Evolutionary conservation across 2,888 invertebrate species (phyloP).

Genomic region (Calephelis perditalis): DNA sequence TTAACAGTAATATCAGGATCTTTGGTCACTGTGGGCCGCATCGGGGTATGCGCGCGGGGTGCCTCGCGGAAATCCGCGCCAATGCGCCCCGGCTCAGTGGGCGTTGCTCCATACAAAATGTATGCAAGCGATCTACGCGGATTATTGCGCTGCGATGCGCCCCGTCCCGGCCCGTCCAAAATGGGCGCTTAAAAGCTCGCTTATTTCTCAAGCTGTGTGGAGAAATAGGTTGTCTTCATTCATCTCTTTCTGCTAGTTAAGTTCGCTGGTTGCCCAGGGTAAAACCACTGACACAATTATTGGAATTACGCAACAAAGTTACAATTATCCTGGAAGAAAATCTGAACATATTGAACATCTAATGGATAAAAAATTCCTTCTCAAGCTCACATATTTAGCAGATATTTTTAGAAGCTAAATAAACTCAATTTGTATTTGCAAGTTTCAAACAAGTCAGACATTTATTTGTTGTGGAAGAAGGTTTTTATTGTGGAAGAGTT

Average conservation of each 20-base stretch:
- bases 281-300: slow-evolving; percentile 6
- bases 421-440: neutral
- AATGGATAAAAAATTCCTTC: no score
- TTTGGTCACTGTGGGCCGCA: no score
- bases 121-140: no score
- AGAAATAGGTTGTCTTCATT: neutral
- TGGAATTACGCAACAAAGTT: slow-evolving; percentile 15
- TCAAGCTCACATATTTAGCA: neutral
- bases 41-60: no score
- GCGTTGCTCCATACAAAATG: no score
- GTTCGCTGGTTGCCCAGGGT: slow-evolving; percentile 6
- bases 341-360: slow-evolving; percentile 10
- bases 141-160: no score
- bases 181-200: no score
- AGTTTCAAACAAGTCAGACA: neutral
- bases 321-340: slow-evolving; percentile 12
- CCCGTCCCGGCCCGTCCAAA: no score
- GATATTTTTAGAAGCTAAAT: slow-evolving; percentile 1
- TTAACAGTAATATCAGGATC: no score
- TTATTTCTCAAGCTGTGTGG: no score
- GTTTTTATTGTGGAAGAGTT: neutral
- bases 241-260: slow-evolving; percentile 9
- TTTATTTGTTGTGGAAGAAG: neutral
- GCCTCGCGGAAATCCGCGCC: no score
- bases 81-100: no score